Conservation (phyloP, 2,797 vertebrate species). For the Sarcophilus harrisii region DNA sequence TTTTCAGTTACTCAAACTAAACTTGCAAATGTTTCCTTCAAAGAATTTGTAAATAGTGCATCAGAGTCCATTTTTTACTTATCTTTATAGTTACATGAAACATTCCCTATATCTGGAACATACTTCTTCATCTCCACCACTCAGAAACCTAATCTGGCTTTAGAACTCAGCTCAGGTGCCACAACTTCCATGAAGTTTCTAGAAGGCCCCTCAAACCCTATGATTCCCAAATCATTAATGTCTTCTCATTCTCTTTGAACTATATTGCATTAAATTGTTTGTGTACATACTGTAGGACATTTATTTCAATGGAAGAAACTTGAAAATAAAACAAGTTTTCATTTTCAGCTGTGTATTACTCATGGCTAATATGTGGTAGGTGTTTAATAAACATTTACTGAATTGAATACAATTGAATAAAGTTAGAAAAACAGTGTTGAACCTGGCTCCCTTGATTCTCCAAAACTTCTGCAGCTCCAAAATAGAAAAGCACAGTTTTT, state of each 20-base stretch:
- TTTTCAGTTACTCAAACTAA: not conserved
- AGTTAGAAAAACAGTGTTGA: not conserved
- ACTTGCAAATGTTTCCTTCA: not conserved
- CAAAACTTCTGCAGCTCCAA: not conserved
- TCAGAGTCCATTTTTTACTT: not conserved
- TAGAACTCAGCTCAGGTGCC: not conserved
- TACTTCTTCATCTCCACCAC: not conserved
- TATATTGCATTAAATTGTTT: not conserved
- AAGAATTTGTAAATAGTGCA: not conserved
- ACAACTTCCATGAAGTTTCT: not conserved
- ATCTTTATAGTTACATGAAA: not conserved
- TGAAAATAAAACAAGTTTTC: not conserved
- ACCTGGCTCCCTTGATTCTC: not conserved
- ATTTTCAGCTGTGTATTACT: not conserved
- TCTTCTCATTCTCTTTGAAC: not conserved
- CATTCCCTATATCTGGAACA: not conserved
- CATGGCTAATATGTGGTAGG: not conserved
- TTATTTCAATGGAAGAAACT: not conserved
- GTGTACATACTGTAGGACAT: not conserved
- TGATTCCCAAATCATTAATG: not conserved
- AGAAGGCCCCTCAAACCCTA: not conserved
- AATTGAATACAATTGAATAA: not conserved
- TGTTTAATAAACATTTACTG: not conserved
- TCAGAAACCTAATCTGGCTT: not conserved
- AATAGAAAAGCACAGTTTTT: not conserved